These are phyloP conservation scores for Pyrgilauda ruficollis DNA, from an alignment of 2,113 vertebrate species.

Conservation along the genomic window DNA sequence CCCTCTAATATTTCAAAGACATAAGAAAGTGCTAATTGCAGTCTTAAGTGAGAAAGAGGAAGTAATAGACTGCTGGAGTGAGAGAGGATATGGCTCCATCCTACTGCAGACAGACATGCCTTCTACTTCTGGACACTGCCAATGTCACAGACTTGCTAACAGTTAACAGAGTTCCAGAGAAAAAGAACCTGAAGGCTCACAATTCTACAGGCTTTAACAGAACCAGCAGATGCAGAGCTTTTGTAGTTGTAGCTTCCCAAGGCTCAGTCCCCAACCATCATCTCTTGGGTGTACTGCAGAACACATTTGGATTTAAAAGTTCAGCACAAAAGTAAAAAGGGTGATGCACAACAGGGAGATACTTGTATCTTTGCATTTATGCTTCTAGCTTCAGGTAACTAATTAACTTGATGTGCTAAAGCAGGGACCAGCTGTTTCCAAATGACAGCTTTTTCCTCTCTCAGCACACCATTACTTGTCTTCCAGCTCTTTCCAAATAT, in stretches of 20 bases:
- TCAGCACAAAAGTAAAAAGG: neutral
- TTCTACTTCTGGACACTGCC: neutral
- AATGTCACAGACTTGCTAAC: neutral
- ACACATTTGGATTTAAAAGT: neutral
- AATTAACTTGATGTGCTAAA: neutral
- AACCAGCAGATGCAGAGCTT: neutral
- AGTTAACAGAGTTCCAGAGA: neutral
- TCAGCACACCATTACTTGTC: neutral
- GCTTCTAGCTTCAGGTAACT: neutral
- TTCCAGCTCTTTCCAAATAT: neutral
- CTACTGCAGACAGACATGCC: neutral
- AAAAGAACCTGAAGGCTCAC: neutral
- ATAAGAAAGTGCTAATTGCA: slow-evolving; percentile 71
- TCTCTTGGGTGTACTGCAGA: neutral
- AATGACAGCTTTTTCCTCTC: neutral
- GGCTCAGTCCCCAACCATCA: neutral
- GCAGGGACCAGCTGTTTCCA: neutral
- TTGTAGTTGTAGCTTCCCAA: neutral
- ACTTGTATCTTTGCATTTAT: neutral
- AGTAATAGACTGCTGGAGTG: slow-evolving; percentile 55
- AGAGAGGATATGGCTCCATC: slow-evolving; percentile 11
- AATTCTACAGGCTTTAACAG: neutral
- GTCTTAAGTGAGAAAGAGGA: slow-evolving; percentile 67
- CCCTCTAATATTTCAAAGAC: slow-evolving; percentile 78
- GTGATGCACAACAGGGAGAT: neutral